A percentile compares a stretch with the other conserved stretches of the same genome.
phyloP scores from a whole-genome alignment of 23 tunicate genomes.

The Corella eumyota region DNA sequence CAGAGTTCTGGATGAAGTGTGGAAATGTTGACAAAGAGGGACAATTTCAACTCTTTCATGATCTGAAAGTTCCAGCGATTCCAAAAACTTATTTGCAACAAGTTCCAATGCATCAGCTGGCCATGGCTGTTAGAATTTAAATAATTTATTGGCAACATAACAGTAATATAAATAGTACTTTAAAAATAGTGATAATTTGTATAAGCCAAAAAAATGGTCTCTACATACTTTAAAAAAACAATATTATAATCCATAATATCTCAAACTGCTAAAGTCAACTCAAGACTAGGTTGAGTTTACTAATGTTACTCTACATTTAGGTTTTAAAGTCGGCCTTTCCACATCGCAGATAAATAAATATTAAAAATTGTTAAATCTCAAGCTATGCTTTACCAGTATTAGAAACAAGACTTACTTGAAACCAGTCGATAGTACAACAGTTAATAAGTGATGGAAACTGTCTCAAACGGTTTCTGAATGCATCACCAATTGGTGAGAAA shows the following conservation, averaged over 20 bases:
- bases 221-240: too few species aligned
- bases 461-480: constrained; percentile 87
- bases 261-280: too few species aligned
- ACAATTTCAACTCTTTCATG: constrained; percentile 89
- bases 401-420: constrained; percentile 42
- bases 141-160: background rate
- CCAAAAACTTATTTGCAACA: constrained; percentile 96
- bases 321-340: too few species aligned
- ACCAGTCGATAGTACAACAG: constrained; percentile 99
- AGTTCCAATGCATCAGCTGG: constrained; percentile 97
- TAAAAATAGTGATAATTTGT: too few species aligned
- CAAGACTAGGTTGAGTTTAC: too few species aligned
- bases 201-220: too few species aligned
- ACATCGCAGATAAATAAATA: too few species aligned
- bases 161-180: too few species aligned
- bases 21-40: constrained; percentile 97
- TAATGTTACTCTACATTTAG: too few species aligned
- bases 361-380: too few species aligned
- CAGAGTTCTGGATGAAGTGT: constrained; percentile 74
- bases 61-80: constrained; percentile 70
- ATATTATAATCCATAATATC: too few species aligned
- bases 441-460: constrained; percentile 99
- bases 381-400: too few species aligned
- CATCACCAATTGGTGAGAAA: constrained; percentile 99
- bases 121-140: constrained; percentile 60